Conservation (phyloP, 2,888 invertebrate genomes). For the Archips xylosteana region DNA sequence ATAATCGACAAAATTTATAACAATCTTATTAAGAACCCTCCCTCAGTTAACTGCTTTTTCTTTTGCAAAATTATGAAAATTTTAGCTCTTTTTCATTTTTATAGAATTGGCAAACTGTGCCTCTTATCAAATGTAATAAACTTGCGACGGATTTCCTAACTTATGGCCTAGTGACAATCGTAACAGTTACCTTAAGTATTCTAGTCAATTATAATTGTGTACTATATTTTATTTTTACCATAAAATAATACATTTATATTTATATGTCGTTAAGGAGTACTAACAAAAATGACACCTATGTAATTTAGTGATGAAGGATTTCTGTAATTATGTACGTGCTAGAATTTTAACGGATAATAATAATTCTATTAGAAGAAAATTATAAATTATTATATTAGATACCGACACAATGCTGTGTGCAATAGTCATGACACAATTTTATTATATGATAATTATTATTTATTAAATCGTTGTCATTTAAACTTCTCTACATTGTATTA, state of each 20-base stretch:
- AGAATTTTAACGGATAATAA: slow-evolving; percentile 36
- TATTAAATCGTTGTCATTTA: slow-evolving; percentile 36
- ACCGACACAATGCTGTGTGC: slow-evolving; percentile 27
- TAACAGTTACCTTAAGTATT: slow-evolving; percentile 60
- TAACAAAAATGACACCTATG: slow-evolving; percentile 30
- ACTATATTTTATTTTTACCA: slow-evolving; percentile 46
- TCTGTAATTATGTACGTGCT: slow-evolving; percentile 34
- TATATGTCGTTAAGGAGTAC: slow-evolving; percentile 27
- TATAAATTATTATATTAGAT: slow-evolving; percentile 32
- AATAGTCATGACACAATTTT: slow-evolving; percentile 24
- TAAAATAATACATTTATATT: slow-evolving; percentile 40
- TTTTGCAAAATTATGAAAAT: slow-evolving; percentile 16
- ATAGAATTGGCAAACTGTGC: slow-evolving; percentile 13
- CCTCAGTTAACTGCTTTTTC: slow-evolving; percentile 12
- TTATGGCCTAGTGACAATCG: slow-evolving; percentile 67
- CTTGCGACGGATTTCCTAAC: slow-evolving; percentile 19
- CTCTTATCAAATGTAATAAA: slow-evolving; percentile 14
- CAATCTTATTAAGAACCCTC: slow-evolving; percentile 43
- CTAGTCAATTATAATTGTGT: slow-evolving; percentile 77
- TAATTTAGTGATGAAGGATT: slow-evolving; percentile 28
- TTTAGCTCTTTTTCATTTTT: slow-evolving; percentile 24
- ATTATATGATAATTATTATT: slow-evolving; percentile 29
- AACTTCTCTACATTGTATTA: slow-evolving; percentile 39
- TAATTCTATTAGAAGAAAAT: slow-evolving; percentile 24
- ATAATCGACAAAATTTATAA: slow-evolving; percentile 30